Evolutionary conservation across 2,797 vertebrate genomes (phyloP).

Genomic region (Xenopus petersii): DNA sequence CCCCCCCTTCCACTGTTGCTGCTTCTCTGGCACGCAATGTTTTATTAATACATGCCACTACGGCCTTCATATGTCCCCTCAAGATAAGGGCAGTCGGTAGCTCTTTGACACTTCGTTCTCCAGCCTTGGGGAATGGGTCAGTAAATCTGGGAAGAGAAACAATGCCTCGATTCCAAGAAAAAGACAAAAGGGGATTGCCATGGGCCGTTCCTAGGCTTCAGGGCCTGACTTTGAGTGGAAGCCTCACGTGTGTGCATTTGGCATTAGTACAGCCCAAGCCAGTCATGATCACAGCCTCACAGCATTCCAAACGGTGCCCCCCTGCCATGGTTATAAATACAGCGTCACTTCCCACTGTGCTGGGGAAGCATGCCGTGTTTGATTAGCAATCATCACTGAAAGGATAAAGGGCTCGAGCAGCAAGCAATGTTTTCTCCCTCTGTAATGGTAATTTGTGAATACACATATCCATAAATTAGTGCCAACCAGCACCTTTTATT

Average conservation of each 20-base stretch:
- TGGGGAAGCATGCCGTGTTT: constrained; percentile 49
- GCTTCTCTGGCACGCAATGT: constrained; percentile 66
- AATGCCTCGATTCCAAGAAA: constrained; percentile 57
- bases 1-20: constrained; percentile 18
- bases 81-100: constrained; percentile 79
- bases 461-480: constrained; percentile 47
- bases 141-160: constrained; percentile 71
- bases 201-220: constrained; percentile 52
- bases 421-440: constrained; percentile 6
- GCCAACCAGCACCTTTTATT: constrained; percentile 31
- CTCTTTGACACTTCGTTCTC: constrained; percentile 82
- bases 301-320: constrained; percentile 46
- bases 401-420: constrained; percentile 35
- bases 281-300: constrained; percentile 58
- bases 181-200: constrained; percentile 56
- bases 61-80: constrained; percentile 86
- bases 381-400: constrained; percentile 54
- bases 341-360: constrained; percentile 51
- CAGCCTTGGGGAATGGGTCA: constrained; percentile 72
- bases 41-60: constrained; percentile 79
- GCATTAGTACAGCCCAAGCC: constrained; percentile 50
- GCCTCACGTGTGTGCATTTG: constrained; percentile 41
- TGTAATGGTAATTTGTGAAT: constrained; percentile 41
- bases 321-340: constrained; percentile 48
- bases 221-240: constrained; percentile 52